phyloP scores from a whole-genome alignment of 2,888 invertebrate genomes.

The Rhamnusium bicolor region DNA sequence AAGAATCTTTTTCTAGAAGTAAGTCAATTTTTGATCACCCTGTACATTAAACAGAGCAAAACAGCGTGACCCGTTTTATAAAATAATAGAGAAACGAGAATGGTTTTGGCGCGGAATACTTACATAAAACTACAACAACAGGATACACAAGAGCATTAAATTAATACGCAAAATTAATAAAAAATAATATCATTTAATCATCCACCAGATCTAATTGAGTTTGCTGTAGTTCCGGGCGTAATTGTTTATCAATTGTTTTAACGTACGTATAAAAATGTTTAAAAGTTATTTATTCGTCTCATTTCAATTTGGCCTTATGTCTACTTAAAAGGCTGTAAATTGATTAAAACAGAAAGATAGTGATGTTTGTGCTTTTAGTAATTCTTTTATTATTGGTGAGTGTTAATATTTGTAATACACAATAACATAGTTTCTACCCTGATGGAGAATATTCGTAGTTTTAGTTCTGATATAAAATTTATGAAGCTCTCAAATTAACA shows the following conservation, averaged over 20 bases:
- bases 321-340: neutral
- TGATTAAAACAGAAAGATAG: neutral
- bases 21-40: too few relatives aligned
- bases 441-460: too few relatives aligned
- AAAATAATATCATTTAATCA: constrained; percentile 14
- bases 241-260: constrained; percentile 20
- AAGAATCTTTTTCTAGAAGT: too few relatives aligned
- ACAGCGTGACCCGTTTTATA: neutral
- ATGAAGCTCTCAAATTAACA: too few relatives aligned
- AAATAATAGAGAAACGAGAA: neutral
- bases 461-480: too few relatives aligned
- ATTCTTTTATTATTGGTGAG: constrained; percentile 15
- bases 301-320: neutral
- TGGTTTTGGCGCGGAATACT: neutral
- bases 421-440: too few relatives aligned
- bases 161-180: constrained; percentile 1
- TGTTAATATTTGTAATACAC: neutral
- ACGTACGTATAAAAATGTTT: constrained; percentile 7
- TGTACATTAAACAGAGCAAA: neutral
- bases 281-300: neutral
- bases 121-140: neutral
- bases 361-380: neutral
- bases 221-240: constrained; percentile 1
- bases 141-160: neutral
- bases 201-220: constrained; percentile 6